These are phyloP conservation scores for Remorina albescens DNA, from an alignment of 2,797 vertebrate genomes.

Conservation along the genomic window DNA sequence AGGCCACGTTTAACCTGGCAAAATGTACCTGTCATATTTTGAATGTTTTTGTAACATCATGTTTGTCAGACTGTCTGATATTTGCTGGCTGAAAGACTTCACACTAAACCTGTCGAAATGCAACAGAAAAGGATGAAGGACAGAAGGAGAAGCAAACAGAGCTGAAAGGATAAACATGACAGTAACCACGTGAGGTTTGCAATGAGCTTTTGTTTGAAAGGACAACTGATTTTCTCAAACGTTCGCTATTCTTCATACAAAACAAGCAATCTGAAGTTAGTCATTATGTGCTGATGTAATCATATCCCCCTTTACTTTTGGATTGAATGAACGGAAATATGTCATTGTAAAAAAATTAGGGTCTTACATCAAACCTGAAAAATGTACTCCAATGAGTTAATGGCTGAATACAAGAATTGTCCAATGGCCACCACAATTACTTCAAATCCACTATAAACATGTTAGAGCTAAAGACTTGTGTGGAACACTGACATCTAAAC, in stretches of 20 bases:
- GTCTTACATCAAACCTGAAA: not conserved
- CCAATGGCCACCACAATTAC: not conserved
- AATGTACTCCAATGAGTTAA: not conserved
- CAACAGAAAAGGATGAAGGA: conserved; percentile 15
- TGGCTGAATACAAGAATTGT: not conserved
- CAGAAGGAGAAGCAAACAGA: conserved; percentile 47
- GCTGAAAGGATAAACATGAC: conserved; percentile 61
- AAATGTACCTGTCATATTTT: not conserved
- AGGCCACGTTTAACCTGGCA: not conserved
- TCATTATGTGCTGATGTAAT: conserved; percentile 1
- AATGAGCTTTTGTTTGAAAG: conserved; percentile 60
- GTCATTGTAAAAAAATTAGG: not conserved
- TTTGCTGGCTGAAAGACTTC: conserved; percentile 6
- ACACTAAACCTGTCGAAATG: conserved; percentile 18
- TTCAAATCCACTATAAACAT: not conserved
- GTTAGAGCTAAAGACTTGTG: not conserved
- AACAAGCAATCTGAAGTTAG: conserved; percentile 33
- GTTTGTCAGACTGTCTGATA: not conserved
- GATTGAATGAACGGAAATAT: not conserved
- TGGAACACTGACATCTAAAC: not conserved
- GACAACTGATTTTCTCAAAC: conserved; percentile 63
- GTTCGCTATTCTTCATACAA: conserved; percentile 30
- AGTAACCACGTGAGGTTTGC: conserved; percentile 39
- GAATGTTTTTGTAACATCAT: not conserved
- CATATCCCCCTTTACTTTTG: not conserved